Evolutionary conservation across 2,888 invertebrate genomes (phyloP).

Genomic region (Leucophenga montana): DNA sequence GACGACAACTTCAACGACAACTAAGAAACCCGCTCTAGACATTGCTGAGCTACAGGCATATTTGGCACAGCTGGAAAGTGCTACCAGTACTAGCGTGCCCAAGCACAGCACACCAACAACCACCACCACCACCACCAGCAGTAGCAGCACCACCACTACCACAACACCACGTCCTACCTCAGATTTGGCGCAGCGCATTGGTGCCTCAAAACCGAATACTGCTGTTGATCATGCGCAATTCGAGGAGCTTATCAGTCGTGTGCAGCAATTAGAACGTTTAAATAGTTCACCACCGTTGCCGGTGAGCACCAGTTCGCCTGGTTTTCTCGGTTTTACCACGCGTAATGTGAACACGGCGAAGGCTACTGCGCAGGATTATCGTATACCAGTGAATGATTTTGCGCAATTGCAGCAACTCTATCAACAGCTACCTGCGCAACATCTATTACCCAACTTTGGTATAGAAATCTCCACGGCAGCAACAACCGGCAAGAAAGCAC

Average conservation of each 20-base stretch:
- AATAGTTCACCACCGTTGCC: constrained; percentile 38
- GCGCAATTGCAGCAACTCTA: constrained; percentile 63
- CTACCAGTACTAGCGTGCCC: constrained; percentile 42
- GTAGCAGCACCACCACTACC: constrained; percentile 41
- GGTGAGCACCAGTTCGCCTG: constrained; percentile 20
- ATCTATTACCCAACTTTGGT: constrained; percentile 29
- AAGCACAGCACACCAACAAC: constrained; percentile 36
- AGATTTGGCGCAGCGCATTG: constrained; percentile 38
- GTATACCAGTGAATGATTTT: constrained; percentile 62
- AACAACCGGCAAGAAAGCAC: constrained; percentile 47
- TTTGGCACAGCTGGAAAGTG: constrained; percentile 73
- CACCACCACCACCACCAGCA: constrained; percentile 22
- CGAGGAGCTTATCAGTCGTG: constrained; percentile 73
- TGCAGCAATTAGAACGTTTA: constrained; percentile 69
- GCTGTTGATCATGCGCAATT: constrained; percentile 74
- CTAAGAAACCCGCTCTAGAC: constrained; percentile 58
- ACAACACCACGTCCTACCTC: constrained; percentile 45
- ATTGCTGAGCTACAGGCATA: constrained; percentile 51
- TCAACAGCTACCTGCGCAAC: constrained; percentile 28
- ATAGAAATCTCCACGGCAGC: constrained; percentile 67
- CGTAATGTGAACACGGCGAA: constrained; percentile 55
- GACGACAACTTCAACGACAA: constrained; percentile 61
- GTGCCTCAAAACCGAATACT: constrained; percentile 44
- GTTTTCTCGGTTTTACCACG: constrained; percentile 55
- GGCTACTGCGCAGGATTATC: constrained; percentile 24